Evolutionary conservation across 2,113 vertebrate genomes (phyloP).

Genomic region (Oophaga pumilio): DNA sequence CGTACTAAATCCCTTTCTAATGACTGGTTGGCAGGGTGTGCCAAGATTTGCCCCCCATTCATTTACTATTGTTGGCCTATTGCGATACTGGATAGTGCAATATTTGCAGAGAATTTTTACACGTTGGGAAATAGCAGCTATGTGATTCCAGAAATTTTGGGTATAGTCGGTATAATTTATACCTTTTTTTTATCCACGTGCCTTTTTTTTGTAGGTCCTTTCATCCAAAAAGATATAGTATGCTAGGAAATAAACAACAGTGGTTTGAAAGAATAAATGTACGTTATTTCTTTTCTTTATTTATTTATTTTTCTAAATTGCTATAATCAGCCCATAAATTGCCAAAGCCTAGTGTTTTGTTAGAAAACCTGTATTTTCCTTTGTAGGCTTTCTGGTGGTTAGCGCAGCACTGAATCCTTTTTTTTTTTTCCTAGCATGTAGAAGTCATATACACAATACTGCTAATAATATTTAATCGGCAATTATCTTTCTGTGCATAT

Average conservation of each 20-base stretch:
- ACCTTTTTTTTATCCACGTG: too few relatives aligned
- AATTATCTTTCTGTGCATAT: conserved; percentile 54
- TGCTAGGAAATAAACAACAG: conserved; percentile 32
- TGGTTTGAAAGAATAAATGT: conserved; percentile 33
- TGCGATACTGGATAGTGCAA: too few relatives aligned
- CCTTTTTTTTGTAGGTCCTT: too few relatives aligned
- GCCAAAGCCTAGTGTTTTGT: conserved; percentile 21
- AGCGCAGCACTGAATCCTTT: neutral
- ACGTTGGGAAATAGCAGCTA: too few relatives aligned
- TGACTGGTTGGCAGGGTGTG: too few relatives aligned
- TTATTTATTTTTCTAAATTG: conserved; percentile 39
- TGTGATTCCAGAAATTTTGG: too few relatives aligned
- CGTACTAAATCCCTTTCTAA: too few relatives aligned
- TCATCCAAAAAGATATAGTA: neutral
- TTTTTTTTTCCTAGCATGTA: neutral
- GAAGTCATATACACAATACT: conserved; percentile 21
- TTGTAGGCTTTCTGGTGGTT: neutral
- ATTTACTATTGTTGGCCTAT: too few relatives aligned
- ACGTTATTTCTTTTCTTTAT: conserved; percentile 29
- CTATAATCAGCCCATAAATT: conserved; percentile 40
- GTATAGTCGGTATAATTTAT: too few relatives aligned
- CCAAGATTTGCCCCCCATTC: too few relatives aligned
- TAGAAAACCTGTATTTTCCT: conserved; percentile 39
- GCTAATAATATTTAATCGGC: conserved; percentile 42
- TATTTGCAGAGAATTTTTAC: too few relatives aligned